Evolutionary conservation across 2,113 vertebrate genomes (phyloP).

Genomic region (Aegypius monachus): DNA sequence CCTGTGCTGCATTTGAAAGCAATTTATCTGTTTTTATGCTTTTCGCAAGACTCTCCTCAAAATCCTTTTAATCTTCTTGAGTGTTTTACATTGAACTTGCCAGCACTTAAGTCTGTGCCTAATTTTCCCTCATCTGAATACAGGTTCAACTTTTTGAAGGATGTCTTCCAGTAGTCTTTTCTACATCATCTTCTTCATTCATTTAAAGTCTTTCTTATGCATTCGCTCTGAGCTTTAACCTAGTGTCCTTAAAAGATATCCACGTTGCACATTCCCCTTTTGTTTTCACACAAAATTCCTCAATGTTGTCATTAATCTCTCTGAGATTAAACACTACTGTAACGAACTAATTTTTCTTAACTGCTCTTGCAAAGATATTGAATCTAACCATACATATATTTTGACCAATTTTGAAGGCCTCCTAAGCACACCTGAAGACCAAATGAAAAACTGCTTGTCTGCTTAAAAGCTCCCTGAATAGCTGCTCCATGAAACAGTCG

Average conservation of each 20-base stretch:
- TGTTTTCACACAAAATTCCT: background rate
- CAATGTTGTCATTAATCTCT: background rate
- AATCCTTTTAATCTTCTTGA: background rate
- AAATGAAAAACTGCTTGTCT: background rate
- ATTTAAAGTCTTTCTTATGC: background rate
- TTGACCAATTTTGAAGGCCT: background rate
- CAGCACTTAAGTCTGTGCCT: background rate
- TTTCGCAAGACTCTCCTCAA: background rate
- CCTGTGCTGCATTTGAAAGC: background rate
- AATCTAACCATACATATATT: background rate
- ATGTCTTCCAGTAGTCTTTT: background rate
- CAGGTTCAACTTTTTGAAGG: background rate
- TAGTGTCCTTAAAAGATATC: background rate
- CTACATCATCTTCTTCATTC: background rate
- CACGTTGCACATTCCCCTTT: rapidly evolving
- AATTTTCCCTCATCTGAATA: background rate
- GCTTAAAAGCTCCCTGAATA: background rate
- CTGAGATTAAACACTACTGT: background rate
- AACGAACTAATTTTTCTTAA: background rate
- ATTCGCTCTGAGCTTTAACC: background rate
- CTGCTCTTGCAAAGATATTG: background rate
- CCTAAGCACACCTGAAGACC: background rate
- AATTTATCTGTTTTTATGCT: background rate
- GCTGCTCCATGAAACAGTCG: background rate
- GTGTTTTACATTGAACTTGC: background rate